These are phyloP conservation scores for Podargus strigoides DNA, from an alignment of 2,797 vertebrate species.

Conservation along the genomic window DNA sequence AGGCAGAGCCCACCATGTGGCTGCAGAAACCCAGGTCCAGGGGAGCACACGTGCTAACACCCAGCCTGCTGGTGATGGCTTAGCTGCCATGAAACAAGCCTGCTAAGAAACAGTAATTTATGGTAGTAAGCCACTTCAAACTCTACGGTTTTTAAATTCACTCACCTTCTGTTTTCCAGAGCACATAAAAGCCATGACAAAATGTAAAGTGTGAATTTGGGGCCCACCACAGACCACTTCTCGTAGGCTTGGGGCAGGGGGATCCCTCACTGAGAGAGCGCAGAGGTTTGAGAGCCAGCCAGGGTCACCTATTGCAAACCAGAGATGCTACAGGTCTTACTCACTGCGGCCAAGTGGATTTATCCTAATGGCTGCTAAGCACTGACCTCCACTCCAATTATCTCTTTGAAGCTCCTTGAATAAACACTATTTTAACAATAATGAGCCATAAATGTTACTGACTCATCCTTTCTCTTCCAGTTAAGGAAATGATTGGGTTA, in stretches of 20 bases:
- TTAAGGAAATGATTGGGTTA: neutral
- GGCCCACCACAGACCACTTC: neutral
- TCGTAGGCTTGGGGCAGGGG: neutral
- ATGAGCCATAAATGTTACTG: neutral
- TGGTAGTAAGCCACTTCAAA: neutral
- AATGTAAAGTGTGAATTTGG: neutral
- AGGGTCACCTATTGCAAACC: neutral
- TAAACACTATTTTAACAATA: neutral
- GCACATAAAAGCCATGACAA: neutral
- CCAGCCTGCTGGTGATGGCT: neutral
- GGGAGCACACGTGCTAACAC: rapidly evolving
- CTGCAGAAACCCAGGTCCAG: neutral
- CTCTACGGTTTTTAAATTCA: neutral
- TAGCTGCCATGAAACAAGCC: neutral
- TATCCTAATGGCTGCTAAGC: neutral
- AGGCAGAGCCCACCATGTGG: neutral
- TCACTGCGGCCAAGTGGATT: neutral
- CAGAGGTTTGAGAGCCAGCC: neutral
- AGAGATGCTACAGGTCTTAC: neutral
- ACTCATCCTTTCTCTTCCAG: neutral
- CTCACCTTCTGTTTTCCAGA: neutral
- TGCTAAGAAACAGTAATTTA: neutral
- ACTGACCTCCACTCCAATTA: neutral
- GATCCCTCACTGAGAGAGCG: rapidly evolving
- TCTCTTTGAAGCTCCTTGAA: neutral